Percentiles rank a stretch among this genome's conserved stretches.
phyloP scores from a whole-genome alignment of 1,140 invertebrate species.

The Teleopsis dalmanni region DNA sequence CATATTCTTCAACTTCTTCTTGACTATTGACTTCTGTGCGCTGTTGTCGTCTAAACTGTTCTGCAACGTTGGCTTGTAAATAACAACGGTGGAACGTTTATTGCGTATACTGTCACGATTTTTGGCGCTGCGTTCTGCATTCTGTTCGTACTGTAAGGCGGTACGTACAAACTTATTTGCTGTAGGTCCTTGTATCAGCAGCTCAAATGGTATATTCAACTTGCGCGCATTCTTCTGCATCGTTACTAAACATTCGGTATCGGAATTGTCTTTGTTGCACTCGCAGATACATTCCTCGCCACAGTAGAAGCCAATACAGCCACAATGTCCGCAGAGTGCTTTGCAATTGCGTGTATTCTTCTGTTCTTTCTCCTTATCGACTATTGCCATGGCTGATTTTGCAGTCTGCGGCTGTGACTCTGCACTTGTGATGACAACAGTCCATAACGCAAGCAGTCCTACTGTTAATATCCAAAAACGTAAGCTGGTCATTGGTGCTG shows the following conservation, averaged over 20 bases:
- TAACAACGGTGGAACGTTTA: slow-evolving; percentile 31
- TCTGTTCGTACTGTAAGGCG: slow-evolving; percentile 34
- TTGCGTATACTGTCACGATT: slow-evolving; percentile 5
- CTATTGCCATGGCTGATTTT: not conserved
- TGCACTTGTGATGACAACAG: slow-evolving; percentile 10
- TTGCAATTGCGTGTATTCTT: slow-evolving; percentile 27
- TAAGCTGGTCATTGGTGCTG: not conserved
- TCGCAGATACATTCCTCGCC: slow-evolving; percentile 43
- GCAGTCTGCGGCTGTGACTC: not conserved
- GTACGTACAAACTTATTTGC: slow-evolving; percentile 36
- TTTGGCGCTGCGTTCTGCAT: slow-evolving; percentile 10
- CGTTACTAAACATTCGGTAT: slow-evolving; percentile 33
- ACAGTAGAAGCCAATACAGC: slow-evolving; percentile 41
- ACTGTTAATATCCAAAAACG: slow-evolving; percentile 11
- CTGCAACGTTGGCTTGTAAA: slow-evolving; percentile 24
- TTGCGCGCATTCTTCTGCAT: slow-evolving; percentile 33
- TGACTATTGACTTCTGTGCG: not conserved
- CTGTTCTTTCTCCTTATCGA: slow-evolving; percentile 5
- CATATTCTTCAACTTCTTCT: slow-evolving; percentile 6
- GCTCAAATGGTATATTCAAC: slow-evolving; percentile 28
- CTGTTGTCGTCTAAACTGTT: not conserved
- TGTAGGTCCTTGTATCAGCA: slow-evolving; percentile 38
- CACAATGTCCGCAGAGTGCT: slow-evolving; percentile 34
- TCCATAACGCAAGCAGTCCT: slow-evolving; percentile 18
- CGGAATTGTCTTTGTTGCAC: slow-evolving; percentile 34